phyloP scores from a whole-genome alignment of 2,113 vertebrate species.

The Dicerorhinus sumatrensis region DNA sequence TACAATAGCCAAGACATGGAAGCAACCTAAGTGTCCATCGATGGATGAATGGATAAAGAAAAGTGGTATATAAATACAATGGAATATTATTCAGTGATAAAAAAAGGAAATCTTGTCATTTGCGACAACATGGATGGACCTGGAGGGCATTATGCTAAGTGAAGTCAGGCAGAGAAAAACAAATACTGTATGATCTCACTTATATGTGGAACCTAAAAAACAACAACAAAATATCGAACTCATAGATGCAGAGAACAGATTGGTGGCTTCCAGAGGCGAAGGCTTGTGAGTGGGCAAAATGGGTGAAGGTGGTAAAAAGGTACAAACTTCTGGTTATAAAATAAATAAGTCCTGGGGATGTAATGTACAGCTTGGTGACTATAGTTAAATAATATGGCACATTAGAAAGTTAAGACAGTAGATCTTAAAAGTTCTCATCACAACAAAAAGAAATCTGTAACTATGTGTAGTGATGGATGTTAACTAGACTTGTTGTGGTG shows the following conservation, averaged over 20 bases:
- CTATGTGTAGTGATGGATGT: neutral
- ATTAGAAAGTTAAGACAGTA: neutral
- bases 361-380: neutral
- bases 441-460: neutral
- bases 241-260: neutral
- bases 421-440: neutral
- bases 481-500: neutral
- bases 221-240: neutral
- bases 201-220: neutral
- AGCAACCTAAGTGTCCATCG: neutral
- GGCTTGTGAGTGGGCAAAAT: neutral
- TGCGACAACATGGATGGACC: neutral
- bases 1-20: neutral
- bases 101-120: neutral
- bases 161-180: neutral
- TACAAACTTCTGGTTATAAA: neutral
- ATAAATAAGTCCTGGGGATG: neutral
- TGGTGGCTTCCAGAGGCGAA: neutral
- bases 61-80: neutral
- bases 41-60: neutral
- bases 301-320: neutral
- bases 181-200: neutral
- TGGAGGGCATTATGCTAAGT: neutral
- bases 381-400: too few species aligned
- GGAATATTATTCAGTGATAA: neutral